Base-by-base conservation (phyloP, 2,888 invertebrate species). In the Neocrepidodera transversa region DNA sequence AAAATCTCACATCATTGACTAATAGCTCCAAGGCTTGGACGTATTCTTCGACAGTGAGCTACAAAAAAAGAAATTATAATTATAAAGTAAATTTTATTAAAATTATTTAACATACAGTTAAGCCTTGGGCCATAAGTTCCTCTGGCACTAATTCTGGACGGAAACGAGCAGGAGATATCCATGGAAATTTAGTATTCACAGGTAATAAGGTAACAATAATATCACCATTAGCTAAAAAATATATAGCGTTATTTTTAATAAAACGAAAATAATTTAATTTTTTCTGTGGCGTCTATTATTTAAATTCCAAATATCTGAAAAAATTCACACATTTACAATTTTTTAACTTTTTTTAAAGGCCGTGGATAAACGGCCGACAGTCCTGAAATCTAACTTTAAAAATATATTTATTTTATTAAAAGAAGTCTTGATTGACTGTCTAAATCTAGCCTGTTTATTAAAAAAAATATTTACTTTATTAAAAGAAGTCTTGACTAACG, bases 1-100 rank as follows among this genome's bases (percentile, higher is more conserved):
- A 93, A 78, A 96, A 95, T 69, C 96, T 87, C 71, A 91, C 90
- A 81, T 96, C 96, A 78, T 95, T 95, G 11, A 95, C 93, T 70
- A 96, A 85, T 35, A 94, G 84, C 80, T 95, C 95, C 92, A 96
- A 92, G 47, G 95, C 91, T 81, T 93, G 91, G 14, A 96, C 94
- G 81, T 95, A 97, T 81, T 96, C 96, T 82, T 96, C 95, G 51
- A 95, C 95, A 38, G 95, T 95, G 50, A 96, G 82, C 94, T 96
- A 82, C 66, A 86, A 67, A 55, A 54, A 23, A 23, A 23, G 6
- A 23, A 5, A 23, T 23, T 23, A 23, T 23, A 23, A 23, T 23
- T 23, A 23, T 23, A 5, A 3, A 23, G 3, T 23, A 23, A 23
- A 23, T 6, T 23, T 23, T 5, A 23, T 5, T 23, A 23, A 5